Evolutionary conservation across 2,113 vertebrate species (phyloP), one percentile per base, ranked within the genome.

Genomic region (Pleuronectes platessa): DNA sequence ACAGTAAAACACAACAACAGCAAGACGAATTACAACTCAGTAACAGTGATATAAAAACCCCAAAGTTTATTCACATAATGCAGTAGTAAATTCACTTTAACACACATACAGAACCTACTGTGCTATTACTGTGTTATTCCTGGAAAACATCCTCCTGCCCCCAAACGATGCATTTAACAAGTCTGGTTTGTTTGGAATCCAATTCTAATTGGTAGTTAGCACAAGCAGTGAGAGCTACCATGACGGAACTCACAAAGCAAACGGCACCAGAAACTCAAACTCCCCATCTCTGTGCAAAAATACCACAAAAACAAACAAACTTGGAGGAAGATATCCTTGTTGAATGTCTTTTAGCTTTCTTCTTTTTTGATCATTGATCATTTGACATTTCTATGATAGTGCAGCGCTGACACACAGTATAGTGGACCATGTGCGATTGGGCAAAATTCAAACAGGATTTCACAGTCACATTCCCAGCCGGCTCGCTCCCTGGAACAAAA

Each of bases 361-460:
- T 58, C 24, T 74, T 60, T 70, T 21, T 3, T 51, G 47, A 14
- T 31, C 59, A 40, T 67, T 74, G 78, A 76, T 82, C 51, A 72
- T 68, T 79, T 82, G 76, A 86, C 81, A 78, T 82, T 73, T 79
- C 71, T 51, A 26, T 74, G 70, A 83, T 49, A 62, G 69, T 67
- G 15, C 31, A 31, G 31, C 27, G 31, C 62, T 23, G 70, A 84
- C 71, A 73, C 71, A 53, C 71, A 42, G 12, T 58, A 62, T 49
- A 74, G 81, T 71, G 81, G 82, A 86, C 85, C 81, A 67, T 82
- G 81, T 75, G 84, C 84, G 80, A 61, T 72, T 81, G 82, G 81
- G 78, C 67, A 55, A 83, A 68, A 73, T 79, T 88, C 86, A 88
- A 89, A 89, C 84, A 76, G 86, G 86, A 90, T 90, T 90, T 90